Evolutionary conservation across 2,888 invertebrate genomes (phyloP).

Genomic region (Tetragonula carbonaria): DNA sequence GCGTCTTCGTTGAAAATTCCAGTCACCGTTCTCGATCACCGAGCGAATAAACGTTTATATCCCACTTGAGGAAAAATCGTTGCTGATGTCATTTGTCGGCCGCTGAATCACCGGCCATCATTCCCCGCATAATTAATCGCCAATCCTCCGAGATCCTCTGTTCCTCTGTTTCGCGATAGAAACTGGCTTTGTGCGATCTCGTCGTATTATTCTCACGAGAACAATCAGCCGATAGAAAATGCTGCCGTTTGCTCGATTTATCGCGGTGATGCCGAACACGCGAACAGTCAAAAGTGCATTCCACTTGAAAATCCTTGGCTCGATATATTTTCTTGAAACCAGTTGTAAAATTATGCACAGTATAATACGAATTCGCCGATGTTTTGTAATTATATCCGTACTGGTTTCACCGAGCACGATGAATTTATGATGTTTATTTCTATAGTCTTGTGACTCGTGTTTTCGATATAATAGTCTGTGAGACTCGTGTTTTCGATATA

Average conservation of each 20-base stretch:
- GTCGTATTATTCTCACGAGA: slow-evolving; percentile 4
- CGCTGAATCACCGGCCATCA: slow-evolving; percentile 11
- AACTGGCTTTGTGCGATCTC: slow-evolving; percentile 11
- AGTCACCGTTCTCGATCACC: slow-evolving; percentile 76
- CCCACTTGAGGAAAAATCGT: slow-evolving; percentile 80
- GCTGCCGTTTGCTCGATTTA: slow-evolving; percentile 6
- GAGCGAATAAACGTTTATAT: slow-evolving; percentile 74
- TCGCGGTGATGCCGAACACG: background rate
- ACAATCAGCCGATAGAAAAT: background rate
- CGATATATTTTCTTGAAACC: background rate
- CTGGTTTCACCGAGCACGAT: too few species aligned
- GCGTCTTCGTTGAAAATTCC: slow-evolving; percentile 71
- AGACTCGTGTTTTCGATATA: background rate
- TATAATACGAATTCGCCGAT: background rate
- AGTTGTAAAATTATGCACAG: background rate
- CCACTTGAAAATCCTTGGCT: too few species aligned
- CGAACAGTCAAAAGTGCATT: background rate
- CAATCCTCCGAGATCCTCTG: slow-evolving; percentile 16
- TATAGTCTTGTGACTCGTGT: background rate
- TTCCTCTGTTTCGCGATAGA: background rate
- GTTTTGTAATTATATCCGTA: background rate
- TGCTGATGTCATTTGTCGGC: slow-evolving; percentile 62
- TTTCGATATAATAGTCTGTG: background rate
- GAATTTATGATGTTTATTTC: background rate
- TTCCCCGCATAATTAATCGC: slow-evolving; percentile 59